These are phyloP conservation scores for Poeciliopsis prolifica DNA, from an alignment of 2,113 vertebrate genomes.

Conservation along the genomic window DNA sequence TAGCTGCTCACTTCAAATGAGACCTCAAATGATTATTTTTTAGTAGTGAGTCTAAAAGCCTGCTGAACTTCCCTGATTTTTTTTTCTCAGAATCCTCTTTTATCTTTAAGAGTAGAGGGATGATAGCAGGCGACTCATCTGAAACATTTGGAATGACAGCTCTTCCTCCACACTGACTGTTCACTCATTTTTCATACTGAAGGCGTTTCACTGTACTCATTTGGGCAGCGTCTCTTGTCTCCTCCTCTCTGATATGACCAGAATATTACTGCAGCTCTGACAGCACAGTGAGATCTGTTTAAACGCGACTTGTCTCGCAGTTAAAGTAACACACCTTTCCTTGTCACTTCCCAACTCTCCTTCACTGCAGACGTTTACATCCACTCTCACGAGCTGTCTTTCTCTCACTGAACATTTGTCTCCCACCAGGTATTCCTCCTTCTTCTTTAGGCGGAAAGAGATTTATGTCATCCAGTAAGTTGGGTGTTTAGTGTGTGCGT, in stretches of 20 bases:
- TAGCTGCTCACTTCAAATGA: no score
- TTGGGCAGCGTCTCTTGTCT: slow-evolving; percentile 32
- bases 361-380: slow-evolving; percentile 12
- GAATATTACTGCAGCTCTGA: neutral
- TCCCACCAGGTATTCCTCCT: slow-evolving; percentile 96
- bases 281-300: slow-evolving; percentile 3
- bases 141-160: slow-evolving; percentile 16
- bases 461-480: slow-evolving; percentile 99
- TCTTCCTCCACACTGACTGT: slow-evolving; percentile 1
- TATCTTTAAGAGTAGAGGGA: neutral
- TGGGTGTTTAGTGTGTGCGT: slow-evolving; percentile 38
- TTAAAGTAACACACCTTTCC: slow-evolving; percentile 14
- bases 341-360: slow-evolving; percentile 17
- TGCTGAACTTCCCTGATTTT: neutral
- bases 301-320: neutral
- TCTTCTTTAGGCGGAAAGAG: slow-evolving; percentile 99
- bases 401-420: slow-evolving; percentile 77
- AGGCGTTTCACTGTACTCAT: neutral
- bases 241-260: slow-evolving; percentile 5
- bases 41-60: no score
- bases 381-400: slow-evolving; percentile 38
- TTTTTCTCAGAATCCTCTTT: neutral
- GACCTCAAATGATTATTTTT: no score
- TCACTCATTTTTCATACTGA: neutral
- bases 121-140: slow-evolving; percentile 4